A percentile compares a stretch with the other conserved stretches of the same genome.
Evolutionary conservation across 2,797 vertebrate species (phyloP).

Genomic region (Phrynocephalus forsythii): DNA sequence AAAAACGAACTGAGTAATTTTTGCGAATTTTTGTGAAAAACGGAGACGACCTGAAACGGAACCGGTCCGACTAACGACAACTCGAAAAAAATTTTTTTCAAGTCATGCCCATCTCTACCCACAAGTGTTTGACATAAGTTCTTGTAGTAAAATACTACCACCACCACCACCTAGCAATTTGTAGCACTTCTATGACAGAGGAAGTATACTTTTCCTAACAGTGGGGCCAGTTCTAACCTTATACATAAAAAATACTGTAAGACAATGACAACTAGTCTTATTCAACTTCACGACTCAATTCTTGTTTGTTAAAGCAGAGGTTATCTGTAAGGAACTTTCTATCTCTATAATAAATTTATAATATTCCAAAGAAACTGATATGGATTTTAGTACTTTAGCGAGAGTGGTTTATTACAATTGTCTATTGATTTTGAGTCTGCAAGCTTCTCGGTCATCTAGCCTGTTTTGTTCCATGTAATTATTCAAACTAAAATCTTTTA

Average conservation of each 20-base stretch:
- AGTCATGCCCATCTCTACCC: too few relatives aligned
- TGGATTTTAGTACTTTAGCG: slow-evolving; percentile 5
- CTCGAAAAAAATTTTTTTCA: too few relatives aligned
- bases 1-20: too few relatives aligned
- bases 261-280: background rate
- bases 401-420: slow-evolving; percentile 19
- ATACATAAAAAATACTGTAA: background rate
- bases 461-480: background rate
- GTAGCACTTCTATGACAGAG: too few relatives aligned
- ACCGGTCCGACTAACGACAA: too few relatives aligned
- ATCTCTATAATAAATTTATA: background rate
- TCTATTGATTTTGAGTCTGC: slow-evolving; percentile 12
- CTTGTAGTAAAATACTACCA: background rate
- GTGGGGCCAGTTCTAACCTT: background rate
- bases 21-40: too few relatives aligned
- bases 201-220: background rate
- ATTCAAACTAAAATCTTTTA: slow-evolving; percentile 5
- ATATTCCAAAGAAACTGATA: background rate
- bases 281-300: background rate
- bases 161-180: too few relatives aligned
- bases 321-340: background rate
- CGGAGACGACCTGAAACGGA: too few relatives aligned
- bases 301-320: background rate
- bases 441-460: background rate
- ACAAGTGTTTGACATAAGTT: background rate